Evolutionary conservation across 1,140 invertebrate species (phyloP).

Genomic region (Drosophila ogumai): DNA sequence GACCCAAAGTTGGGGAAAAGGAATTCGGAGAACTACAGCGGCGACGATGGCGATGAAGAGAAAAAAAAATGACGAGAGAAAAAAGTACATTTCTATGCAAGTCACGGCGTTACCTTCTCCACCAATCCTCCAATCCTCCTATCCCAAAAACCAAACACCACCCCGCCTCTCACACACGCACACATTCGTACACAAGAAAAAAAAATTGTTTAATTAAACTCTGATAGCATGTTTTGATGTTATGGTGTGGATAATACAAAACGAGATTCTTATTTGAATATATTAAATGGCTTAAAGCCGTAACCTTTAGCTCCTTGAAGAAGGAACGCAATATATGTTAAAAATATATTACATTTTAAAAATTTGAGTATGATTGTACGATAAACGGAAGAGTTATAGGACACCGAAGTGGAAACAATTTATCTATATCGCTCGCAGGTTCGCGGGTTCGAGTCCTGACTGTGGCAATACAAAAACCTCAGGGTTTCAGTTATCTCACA

Average conservation of each 20-base stretch:
- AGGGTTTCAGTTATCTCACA: too few species aligned
- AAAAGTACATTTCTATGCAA: conserved; percentile 75
- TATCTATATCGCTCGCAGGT: neutral
- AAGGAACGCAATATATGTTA: too few species aligned
- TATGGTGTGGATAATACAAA: too few species aligned
- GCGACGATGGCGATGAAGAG: conserved; percentile 16
- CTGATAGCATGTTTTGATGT: too few species aligned
- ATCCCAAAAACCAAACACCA: conserved; percentile 2
- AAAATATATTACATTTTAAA: neutral
- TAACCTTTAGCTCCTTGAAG: too few species aligned
- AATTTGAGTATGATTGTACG: too few species aligned
- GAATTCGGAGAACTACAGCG: conserved; percentile 44
- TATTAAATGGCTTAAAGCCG: too few species aligned
- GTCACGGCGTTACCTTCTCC: conserved; percentile 61
- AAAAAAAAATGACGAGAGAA: conserved; percentile 13
- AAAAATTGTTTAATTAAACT: neutral
- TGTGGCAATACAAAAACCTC: neutral
- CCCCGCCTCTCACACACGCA: conserved; percentile 16
- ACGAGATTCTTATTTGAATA: too few species aligned
- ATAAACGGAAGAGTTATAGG: neutral
- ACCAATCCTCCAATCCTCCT: conserved; percentile 24
- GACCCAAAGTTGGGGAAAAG: conserved; percentile 62
- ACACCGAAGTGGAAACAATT: neutral
- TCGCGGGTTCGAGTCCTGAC: neutral
- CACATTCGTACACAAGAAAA: conserved; percentile 29